phyloP scores from a whole-genome alignment of 2,113 vertebrate genomes.

The Amphilophus citrinellus region DNA sequence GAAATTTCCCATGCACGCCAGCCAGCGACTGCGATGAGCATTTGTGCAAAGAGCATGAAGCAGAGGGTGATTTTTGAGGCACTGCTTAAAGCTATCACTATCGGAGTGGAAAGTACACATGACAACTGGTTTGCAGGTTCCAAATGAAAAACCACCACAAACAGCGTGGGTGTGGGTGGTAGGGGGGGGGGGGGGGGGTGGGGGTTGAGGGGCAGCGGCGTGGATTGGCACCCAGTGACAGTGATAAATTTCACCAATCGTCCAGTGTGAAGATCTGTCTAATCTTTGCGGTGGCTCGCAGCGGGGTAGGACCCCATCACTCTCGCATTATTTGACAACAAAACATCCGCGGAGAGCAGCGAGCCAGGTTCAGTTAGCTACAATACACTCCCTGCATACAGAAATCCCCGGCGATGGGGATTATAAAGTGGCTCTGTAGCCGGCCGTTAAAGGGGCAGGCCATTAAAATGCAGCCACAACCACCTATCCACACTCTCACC shows the following conservation, averaged over 20 bases:
- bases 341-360: slow-evolving; percentile 70
- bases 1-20: slow-evolving; percentile 39
- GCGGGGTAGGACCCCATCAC: slow-evolving; percentile 78
- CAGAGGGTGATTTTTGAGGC: slow-evolving; percentile 61
- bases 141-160: slow-evolving; percentile 72
- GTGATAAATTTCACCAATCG: slow-evolving; percentile 80
- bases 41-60: slow-evolving; percentile 66
- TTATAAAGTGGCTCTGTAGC: slow-evolving; percentile 62
- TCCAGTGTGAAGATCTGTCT: slow-evolving; percentile 73
- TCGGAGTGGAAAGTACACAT: slow-evolving; percentile 74
- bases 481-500: slow-evolving; percentile 54
- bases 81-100: slow-evolving; percentile 71
- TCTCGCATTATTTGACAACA: slow-evolving; percentile 81
- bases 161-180: background rate
- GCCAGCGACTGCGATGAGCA: slow-evolving; percentile 34
- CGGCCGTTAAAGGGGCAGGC: slow-evolving; percentile 62
- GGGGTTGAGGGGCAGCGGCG: background rate
- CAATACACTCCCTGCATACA: slow-evolving; percentile 69
- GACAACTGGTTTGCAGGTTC: slow-evolving; percentile 76
- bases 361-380: slow-evolving; percentile 66
- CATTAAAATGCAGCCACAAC: slow-evolving; percentile 63
- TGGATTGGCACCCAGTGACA: slow-evolving; percentile 72
- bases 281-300: slow-evolving; percentile 68
- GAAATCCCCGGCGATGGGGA: slow-evolving; percentile 55
- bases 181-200: background rate